Base-by-base conservation (phyloP, 2,888 invertebrate genomes). In the Bruchidius siliquastri region DNA sequence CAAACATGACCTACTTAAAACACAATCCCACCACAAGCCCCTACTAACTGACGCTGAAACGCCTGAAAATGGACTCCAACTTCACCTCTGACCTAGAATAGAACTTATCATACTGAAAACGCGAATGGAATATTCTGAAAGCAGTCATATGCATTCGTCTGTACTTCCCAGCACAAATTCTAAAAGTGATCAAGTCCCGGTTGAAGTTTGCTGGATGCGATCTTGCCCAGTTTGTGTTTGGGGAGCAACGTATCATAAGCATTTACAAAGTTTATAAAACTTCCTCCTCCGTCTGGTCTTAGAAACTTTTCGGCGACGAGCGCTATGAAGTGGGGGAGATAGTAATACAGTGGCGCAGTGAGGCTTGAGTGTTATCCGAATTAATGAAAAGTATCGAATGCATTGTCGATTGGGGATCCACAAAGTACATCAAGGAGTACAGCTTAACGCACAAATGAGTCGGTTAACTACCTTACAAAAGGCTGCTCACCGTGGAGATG, bases 101-200 rank as follows among this genome's bases (percentile, higher is more conserved):
- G 49, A 49, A 49, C 13, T 49, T 49, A 49, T 49, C 49, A 49
- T 18, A 18, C 18, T 18, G 49, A 13, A 49, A 18, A 1, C 18
- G 49, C 49, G 13, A 49, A 49, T 49, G 13, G 49, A 49, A 49
- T 8, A 49, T 49, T 49, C 49, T 3, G 49, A 49, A 4, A 49
- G 49, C 49, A 49, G 49, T 49, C 49, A 13, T 49, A 49, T 49
- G 49, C 49, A 49, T 3, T 13, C 49, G 18, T 49, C 49, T 49
- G 49, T 49, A 18, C 6, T 49, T 49, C 49, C 26, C 49, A 32
- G 26, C 67, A 26, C 21, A 70, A 70, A 70, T 70, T 49, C 49
- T 30, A 22, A 72, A 68, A 72, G 68, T 72, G 72, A 72, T 72
- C 68, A 72, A 72, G 72, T 72, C 67, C 68, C 68, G 21, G 72